Conservation (phyloP, 2,888 invertebrate species). For the Eubasilissa splendida region DNA sequence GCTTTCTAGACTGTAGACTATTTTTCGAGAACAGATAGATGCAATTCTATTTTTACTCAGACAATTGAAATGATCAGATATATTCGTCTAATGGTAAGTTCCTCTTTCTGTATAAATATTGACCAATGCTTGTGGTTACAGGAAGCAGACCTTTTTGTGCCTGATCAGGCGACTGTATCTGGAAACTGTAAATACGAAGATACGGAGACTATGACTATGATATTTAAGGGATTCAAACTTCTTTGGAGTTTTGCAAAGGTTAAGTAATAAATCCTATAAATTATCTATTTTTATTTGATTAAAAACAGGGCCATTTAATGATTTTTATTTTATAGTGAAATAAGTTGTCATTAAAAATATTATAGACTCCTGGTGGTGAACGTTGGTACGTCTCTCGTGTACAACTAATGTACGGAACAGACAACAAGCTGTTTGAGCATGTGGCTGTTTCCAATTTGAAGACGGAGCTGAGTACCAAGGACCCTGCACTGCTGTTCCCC, state of each 20-base stretch:
- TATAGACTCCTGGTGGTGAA: slow-evolving; percentile 88
- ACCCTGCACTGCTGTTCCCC: slow-evolving; percentile 80
- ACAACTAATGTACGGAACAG: slow-evolving; percentile 82
- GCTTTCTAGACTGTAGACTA: no score
- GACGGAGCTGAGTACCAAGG: slow-evolving; percentile 73
- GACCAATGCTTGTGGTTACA: slow-evolving; percentile 60
- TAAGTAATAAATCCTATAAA: slow-evolving; percentile 55
- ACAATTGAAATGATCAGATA: no score
- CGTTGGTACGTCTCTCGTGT: slow-evolving; percentile 90
- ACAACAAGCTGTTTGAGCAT: slow-evolving; percentile 74
- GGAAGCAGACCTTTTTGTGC: slow-evolving; percentile 84
- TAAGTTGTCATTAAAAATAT: no score
- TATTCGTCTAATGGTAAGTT: no score
- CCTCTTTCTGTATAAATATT: neutral
- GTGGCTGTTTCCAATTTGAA: slow-evolving; percentile 73
- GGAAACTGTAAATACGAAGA: slow-evolving; percentile 86
- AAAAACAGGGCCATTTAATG: no score
- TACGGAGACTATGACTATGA: slow-evolving; percentile 79
- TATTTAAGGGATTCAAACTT: slow-evolving; percentile 83
- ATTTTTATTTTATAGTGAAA: no score
- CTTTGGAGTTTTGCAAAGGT: slow-evolving; percentile 88
- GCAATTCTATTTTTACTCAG: no score
- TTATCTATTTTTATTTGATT: neutral
- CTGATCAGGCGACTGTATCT: slow-evolving; percentile 79
- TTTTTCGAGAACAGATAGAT: no score